A percentile compares a stretch with the other conserved stretches of the same genome.
phyloP scores from a whole-genome alignment of 1,140 invertebrate species.

The Calosoma granatense region DNA sequence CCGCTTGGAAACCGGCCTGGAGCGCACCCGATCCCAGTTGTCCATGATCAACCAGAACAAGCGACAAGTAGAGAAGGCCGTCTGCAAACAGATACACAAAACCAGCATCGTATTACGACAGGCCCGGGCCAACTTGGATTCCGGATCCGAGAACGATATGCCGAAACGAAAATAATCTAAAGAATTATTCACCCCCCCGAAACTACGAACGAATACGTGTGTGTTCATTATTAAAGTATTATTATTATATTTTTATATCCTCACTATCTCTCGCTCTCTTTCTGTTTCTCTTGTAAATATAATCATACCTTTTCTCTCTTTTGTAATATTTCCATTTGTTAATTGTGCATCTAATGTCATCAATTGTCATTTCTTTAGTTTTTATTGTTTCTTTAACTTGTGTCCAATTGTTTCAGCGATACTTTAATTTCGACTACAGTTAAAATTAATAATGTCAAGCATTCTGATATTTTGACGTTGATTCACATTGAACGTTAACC shows the following conservation, averaged over 20 bases:
- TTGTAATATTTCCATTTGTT: not conserved
- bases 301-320: not conserved
- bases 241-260: not conserved
- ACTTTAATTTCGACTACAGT: too few relatives aligned
- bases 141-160: constrained; percentile 31
- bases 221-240: not conserved
- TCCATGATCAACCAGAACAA: constrained; percentile 46
- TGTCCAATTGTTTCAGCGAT: too few relatives aligned
- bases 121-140: constrained; percentile 43
- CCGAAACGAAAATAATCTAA: not conserved
- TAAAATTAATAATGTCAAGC: too few relatives aligned
- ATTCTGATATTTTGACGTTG: too few relatives aligned
- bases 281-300: not conserved
- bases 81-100: constrained; percentile 51
- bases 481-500: too few relatives aligned
- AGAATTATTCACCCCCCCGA: too few relatives aligned
- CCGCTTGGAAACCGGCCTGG: constrained; percentile 43
- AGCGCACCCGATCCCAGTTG: constrained; percentile 45
- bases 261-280: not conserved
- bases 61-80: constrained; percentile 45
- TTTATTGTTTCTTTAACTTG: too few relatives aligned
- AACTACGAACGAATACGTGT: not conserved
- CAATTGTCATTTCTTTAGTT: too few relatives aligned
- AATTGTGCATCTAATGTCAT: too few relatives aligned
- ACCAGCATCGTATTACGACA: constrained; percentile 50